Evolutionary conservation across 2,797 vertebrate species (phyloP).

Genomic region (Artibeus jamaicensis): DNA sequence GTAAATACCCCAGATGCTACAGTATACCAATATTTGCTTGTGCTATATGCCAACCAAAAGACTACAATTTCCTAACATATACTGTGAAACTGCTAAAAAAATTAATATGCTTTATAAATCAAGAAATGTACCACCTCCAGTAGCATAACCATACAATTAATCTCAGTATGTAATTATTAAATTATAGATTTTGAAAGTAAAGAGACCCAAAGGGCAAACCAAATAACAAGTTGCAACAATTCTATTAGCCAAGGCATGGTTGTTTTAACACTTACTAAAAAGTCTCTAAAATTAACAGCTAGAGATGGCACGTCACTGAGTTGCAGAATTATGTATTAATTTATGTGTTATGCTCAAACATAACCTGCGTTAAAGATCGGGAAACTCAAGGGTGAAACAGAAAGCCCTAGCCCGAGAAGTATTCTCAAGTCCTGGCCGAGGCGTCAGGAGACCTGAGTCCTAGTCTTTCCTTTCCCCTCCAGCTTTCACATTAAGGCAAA

Average conservation of each 20-base stretch:
- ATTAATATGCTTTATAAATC: slow-evolving; percentile 40
- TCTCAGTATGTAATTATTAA: slow-evolving; percentile 15
- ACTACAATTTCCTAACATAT: slow-evolving; percentile 79
- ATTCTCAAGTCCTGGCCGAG: background rate
- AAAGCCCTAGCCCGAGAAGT: background rate
- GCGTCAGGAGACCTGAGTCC: background rate
- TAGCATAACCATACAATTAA: slow-evolving; percentile 12
- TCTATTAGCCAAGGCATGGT: slow-evolving; percentile 5
- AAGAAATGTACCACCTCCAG: background rate
- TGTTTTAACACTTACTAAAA: slow-evolving; percentile 34
- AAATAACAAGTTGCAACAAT: background rate
- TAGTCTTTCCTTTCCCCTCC: background rate
- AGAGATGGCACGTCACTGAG: background rate
- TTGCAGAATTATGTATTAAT: slow-evolving; percentile 14
- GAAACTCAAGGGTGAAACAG: background rate
- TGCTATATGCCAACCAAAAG: slow-evolving; percentile 78
- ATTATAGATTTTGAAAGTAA: slow-evolving; percentile 34
- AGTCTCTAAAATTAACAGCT: slow-evolving; percentile 9
- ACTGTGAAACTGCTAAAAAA: slow-evolving; percentile 80
- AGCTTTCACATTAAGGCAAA: background rate
- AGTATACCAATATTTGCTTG: slow-evolving; percentile 81
- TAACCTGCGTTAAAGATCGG: background rate
- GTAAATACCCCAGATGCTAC: slow-evolving; percentile 83
- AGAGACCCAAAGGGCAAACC: background rate
- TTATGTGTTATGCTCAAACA: background rate